Conservation (phyloP, 2,888 invertebrate genomes). For the Eueremaeus valkanovi region DNA sequence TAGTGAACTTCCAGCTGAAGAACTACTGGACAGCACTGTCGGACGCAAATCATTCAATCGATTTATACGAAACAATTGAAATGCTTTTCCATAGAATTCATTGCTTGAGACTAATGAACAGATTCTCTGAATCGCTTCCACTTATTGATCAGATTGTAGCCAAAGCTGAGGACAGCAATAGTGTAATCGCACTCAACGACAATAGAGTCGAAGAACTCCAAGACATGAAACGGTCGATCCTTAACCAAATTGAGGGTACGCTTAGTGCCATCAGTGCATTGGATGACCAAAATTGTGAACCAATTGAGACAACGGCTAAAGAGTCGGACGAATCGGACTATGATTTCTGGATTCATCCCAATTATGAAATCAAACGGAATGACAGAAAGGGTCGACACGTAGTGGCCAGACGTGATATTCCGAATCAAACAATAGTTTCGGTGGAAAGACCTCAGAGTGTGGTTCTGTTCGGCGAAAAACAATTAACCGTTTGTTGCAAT, state of each 20-base stretch:
- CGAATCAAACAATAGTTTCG: neutral
- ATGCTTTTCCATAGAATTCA: neutral
- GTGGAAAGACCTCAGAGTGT: slow-evolving; percentile 15
- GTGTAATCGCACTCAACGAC: neutral
- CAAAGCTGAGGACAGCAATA: neutral
- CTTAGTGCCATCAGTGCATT: neutral
- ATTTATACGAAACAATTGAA: neutral
- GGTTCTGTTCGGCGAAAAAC: neutral
- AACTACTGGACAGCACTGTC: neutral
- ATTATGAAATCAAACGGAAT: neutral
- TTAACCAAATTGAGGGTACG: no score
- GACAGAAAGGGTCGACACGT: slow-evolving; percentile 25
- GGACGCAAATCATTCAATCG: neutral
- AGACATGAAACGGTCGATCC: neutral
- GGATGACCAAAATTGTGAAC: neutral
- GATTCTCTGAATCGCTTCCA: neutral
- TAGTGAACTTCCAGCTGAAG: neutral
- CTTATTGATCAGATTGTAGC: neutral
- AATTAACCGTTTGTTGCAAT: neutral
- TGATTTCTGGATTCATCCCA: neutral
- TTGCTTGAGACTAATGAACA: neutral
- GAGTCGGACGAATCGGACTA: neutral
- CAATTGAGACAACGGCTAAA: neutral
- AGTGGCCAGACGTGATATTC: neutral
- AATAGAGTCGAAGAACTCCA: neutral